phyloP scores from a whole-genome alignment of 2,113 vertebrate genomes.

The Heterochromis multidens region DNA sequence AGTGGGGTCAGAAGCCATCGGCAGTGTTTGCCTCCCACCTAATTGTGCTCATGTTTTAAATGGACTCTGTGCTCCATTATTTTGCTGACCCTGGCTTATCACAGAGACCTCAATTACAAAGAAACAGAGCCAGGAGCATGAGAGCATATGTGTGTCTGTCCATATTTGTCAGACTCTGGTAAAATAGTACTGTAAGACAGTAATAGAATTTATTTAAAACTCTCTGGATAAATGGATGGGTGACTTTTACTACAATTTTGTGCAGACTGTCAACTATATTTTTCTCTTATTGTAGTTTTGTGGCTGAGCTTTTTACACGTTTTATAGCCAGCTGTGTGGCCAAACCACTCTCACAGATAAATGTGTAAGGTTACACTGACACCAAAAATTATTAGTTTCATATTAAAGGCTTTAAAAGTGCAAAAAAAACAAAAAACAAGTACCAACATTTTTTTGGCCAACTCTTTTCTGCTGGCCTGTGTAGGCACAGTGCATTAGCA shows the following conservation, averaged over 20 bases:
- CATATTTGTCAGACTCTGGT: not conserved
- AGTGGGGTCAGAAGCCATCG: slow-evolving; percentile 63
- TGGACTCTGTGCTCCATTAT: slow-evolving; percentile 59
- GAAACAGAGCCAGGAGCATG: slow-evolving; percentile 21
- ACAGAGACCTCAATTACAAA: slow-evolving; percentile 58
- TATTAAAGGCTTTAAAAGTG: not conserved
- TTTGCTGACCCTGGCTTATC: slow-evolving; percentile 51
- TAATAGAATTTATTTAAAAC: slow-evolving; percentile 1
- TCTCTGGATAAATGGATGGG: not conserved
- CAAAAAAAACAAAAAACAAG: not conserved
- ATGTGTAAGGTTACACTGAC: not conserved
- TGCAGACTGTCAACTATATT: not conserved
- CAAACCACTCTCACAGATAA: not conserved
- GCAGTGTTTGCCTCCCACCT: slow-evolving; percentile 65
- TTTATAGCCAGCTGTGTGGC: not conserved
- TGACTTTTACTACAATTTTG: not conserved
- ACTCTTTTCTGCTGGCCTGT: not conserved
- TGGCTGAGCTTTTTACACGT: not conserved
- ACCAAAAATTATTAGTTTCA: not conserved
- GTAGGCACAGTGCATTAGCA: not conserved
- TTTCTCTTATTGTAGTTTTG: not conserved
- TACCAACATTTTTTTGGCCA: not conserved
- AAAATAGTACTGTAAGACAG: not conserved
- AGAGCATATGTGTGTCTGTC: not conserved
- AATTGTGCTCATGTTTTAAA: slow-evolving; percentile 67